Evolutionary conservation across 2,797 vertebrate species (phyloP).

Genomic region (Potorous gilbertii): DNA sequence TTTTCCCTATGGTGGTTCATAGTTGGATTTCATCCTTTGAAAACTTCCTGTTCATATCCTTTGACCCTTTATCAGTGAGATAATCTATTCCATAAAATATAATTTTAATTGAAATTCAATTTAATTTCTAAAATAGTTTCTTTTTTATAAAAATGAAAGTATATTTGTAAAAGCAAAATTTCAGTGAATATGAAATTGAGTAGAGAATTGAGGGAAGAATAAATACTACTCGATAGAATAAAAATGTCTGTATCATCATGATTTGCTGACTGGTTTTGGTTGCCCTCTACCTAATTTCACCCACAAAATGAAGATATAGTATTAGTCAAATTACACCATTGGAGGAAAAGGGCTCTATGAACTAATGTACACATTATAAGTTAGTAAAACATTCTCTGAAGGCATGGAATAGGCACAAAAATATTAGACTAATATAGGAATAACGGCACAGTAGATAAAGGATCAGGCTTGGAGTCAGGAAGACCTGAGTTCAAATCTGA

Average conservation of each 20-base stretch:
- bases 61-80: neutral
- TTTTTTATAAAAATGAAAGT: neutral
- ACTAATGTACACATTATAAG: neutral
- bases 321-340: too few relatives aligned
- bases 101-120: neutral
- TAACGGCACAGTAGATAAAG: neutral
- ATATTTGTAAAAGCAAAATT: neutral
- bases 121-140: neutral
- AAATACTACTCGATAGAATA: neutral
- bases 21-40: neutral
- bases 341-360: neutral
- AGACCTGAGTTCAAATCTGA: neutral
- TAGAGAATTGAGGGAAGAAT: neutral
- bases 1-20: neutral
- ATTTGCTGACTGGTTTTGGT: neutral
- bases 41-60: neutral
- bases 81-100: neutral
- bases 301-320: neutral
- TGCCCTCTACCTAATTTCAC: neutral
- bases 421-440: neutral
- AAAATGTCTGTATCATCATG: neutral
- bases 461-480: neutral
- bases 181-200: neutral
- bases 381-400: neutral
- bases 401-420: neutral